Evolutionary conservation across 2,888 invertebrate species (phyloP), one percentile per base, ranked within the genome.

Genomic region (Galerucella calmariensis): DNA sequence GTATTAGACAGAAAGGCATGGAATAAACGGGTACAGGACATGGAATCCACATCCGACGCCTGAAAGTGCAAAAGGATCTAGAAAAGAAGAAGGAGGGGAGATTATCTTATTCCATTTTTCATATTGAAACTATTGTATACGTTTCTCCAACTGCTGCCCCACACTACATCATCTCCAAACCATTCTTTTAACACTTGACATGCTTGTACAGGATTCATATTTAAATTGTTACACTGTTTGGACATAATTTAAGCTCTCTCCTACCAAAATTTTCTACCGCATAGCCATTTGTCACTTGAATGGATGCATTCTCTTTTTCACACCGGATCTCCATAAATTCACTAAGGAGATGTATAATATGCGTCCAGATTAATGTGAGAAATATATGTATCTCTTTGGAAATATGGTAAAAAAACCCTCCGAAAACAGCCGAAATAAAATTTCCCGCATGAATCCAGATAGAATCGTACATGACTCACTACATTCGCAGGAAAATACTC

Each of bases 301-400:
- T 41, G 8, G 2, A 72, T 72, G 66, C 72, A 72, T 72, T 62
- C 58, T 72, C 11, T 58, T 67, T 59, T 72, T 66, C 48, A 51
- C 58, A 51, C 66, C 66, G 59, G 72, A 72, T 72, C 72, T 72
- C 66, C 72, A 72, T 72, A 72, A 20, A 66, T 59, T 72, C 53
- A 72, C 66, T 46, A 14, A 12, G 48, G 59, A 67, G 66, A 72
- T 59, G 72, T 66, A 67, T 48, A 65, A 72, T 72, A 66, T 67
- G 58, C 66, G n/a, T 59, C 8, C 20, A 67, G 66, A 72, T 72
- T 72, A 72, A 59, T 67, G 72, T 66, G 59, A 62, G 66, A 67
- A 59, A 59, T 72, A 72, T 72, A 71, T 71, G 35, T 53, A 65
- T 71, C 63, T 71, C 71, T 58, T 14, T 16, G 65, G 46, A 63